Percentiles rank a stretch among this genome's conserved stretches.
phyloP scores from a whole-genome alignment of 2,888 invertebrate genomes.

The Thymelicus lineola region DNA sequence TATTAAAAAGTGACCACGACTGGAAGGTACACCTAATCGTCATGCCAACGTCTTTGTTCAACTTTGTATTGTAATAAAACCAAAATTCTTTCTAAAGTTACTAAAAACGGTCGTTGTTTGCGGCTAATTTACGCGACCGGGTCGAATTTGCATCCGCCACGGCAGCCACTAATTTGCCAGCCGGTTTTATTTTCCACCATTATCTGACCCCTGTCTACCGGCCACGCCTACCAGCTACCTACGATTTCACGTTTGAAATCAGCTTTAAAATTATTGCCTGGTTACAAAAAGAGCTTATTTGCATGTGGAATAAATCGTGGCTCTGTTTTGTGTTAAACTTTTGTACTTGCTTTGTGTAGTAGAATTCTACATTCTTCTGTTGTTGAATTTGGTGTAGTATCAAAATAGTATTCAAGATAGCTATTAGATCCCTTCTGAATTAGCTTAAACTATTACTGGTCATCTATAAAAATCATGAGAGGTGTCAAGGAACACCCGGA shows the following conservation, averaged over 20 bases:
- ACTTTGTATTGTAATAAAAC: neutral
- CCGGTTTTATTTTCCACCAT: constrained; percentile 35
- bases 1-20: too few relatives aligned
- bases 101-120: constrained; percentile 14
- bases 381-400: too few relatives aligned
- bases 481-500: too few relatives aligned
- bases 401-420: too few relatives aligned
- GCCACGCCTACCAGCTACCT: constrained; percentile 36
- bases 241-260: constrained; percentile 21
- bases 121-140: constrained; percentile 28
- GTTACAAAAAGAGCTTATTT: constrained; percentile 6
- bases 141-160: constrained; percentile 30
- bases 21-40: neutral
- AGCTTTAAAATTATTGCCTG: constrained; percentile 29
- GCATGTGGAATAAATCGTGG: constrained; percentile 6
- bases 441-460: too few relatives aligned
- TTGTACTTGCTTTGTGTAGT: neutral
- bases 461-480: too few relatives aligned
- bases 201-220: constrained; percentile 37
- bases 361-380: too few relatives aligned
- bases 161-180: constrained; percentile 34
- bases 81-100: constrained; percentile 9
- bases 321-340: constrained; percentile 9
- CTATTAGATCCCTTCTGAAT: too few relatives aligned
- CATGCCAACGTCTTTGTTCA: neutral